Evolutionary conservation across 1,140 invertebrate genomes (phyloP).

Genomic region (Cydia splendana): DNA sequence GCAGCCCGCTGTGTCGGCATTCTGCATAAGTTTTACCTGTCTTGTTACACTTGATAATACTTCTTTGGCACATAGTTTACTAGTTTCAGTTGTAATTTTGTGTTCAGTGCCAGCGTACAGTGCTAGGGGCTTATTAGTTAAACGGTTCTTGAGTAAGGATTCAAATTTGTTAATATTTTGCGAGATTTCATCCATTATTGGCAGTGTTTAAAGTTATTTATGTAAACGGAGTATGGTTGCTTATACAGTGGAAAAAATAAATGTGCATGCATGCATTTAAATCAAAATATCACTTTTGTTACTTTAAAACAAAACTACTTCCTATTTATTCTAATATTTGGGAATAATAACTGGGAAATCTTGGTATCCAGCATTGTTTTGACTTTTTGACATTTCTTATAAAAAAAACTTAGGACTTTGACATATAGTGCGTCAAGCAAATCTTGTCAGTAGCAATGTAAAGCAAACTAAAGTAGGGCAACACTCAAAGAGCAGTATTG

Average conservation of each 20-base stretch:
- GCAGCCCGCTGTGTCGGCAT: slow-evolving; percentile 46
- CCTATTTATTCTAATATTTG: background rate
- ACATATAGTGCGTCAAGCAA: no score
- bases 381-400: background rate
- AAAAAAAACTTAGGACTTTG: background rate
- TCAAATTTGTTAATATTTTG: slow-evolving; percentile 45
- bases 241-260: background rate
- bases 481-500: no score
- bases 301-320: background rate
- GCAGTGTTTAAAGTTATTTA: background rate
- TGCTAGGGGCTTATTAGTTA: slow-evolving; percentile 33
- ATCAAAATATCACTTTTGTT: background rate
- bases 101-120: slow-evolving; percentile 38
- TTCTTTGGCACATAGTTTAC: slow-evolving; percentile 41
- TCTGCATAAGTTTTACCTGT: slow-evolving; percentile 56
- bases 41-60: slow-evolving; percentile 47
- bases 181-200: slow-evolving; percentile 4
- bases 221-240: background rate
- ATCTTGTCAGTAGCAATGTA: no score
- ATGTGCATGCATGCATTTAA: background rate
- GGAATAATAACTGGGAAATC: background rate
- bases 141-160: slow-evolving; percentile 41
- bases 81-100: background rate
- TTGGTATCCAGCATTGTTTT: background rate
- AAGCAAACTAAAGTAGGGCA: no score